Conservation (phyloP, 1,140 invertebrate species). For the Drosophila prosaltans region DNA sequence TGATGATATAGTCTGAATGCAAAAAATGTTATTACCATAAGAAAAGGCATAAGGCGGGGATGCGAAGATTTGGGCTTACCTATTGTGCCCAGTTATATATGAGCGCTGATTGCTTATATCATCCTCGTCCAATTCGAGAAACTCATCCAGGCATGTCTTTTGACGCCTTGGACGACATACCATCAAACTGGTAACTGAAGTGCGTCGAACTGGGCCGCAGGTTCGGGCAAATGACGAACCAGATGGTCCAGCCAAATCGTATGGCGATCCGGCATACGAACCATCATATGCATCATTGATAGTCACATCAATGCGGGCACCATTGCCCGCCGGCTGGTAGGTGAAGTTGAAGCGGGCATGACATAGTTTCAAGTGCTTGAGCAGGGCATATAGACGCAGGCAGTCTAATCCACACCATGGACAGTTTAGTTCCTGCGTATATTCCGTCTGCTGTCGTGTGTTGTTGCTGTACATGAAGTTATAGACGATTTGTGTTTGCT, state of each 20-base stretch:
- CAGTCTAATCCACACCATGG: constrained; percentile 98
- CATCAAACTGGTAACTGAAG: constrained; percentile 93
- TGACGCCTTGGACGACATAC: constrained; percentile 92
- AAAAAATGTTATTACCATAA: too few species aligned
- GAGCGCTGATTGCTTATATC: constrained; percentile 91
- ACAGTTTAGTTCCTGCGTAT: constrained; percentile 95
- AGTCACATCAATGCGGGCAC: constrained; percentile 95
- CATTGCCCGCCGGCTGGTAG: constrained; percentile 87
- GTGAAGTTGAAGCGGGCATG: constrained; percentile 97
- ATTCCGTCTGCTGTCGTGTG: constrained; percentile 96
- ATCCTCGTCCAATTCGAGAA: constrained; percentile 91
- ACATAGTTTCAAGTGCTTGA: constrained; percentile 96
- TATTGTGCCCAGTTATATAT: constrained; percentile 94
- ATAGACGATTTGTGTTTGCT: constrained; percentile 92
- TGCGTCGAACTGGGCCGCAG: constrained; percentile 91
- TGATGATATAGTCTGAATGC: constrained; percentile 93
- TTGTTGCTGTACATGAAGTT: constrained; percentile 98
- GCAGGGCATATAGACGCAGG: constrained; percentile 92
- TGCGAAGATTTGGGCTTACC: constrained; percentile 84
- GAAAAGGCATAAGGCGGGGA: too few species aligned
- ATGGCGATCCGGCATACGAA: constrained; percentile 96
- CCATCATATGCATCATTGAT: constrained; percentile 98
- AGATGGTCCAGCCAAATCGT: constrained; percentile 91
- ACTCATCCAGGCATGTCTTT: constrained; percentile 90
- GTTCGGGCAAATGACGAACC: constrained; percentile 87